A percentile compares a stretch with the other conserved stretches of the same genome.
Evolutionary conservation across 2,113 vertebrate species (phyloP).

Genomic region (Caloenas nicobarica): DNA sequence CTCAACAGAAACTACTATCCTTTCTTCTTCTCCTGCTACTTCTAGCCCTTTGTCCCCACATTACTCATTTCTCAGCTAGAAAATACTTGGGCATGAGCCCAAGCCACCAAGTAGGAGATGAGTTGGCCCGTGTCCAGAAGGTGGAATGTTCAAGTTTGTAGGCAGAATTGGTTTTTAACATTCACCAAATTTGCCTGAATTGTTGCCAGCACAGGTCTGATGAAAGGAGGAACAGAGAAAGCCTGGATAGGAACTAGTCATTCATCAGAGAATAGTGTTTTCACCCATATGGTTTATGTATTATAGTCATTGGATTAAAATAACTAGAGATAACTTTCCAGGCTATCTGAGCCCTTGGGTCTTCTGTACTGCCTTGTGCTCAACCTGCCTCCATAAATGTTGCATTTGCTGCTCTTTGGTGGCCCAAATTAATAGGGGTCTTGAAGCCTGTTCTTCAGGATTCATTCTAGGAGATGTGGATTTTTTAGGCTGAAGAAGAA

Average conservation of each 20-base stretch:
- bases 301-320: neutral
- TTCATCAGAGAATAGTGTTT: neutral
- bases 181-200: neutral
- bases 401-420: neutral
- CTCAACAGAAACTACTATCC: neutral
- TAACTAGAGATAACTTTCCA: neutral
- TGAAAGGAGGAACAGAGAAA: neutral
- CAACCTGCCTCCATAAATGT: fast-evolving
- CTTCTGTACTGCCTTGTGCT: neutral
- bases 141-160: neutral
- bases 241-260: neutral
- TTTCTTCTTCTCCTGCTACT: neutral
- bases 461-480: neutral
- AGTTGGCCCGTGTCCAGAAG: neutral
- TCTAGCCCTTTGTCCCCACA: neutral
- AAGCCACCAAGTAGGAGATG: neutral
- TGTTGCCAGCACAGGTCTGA: neutral
- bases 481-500: neutral
- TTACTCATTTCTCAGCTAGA: neutral
- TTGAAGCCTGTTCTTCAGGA: neutral
- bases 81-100: neutral
- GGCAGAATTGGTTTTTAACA: neutral
- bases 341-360: neutral
- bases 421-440: neutral
- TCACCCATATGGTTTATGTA: neutral